These are phyloP conservation scores for Macropodus opercularis DNA, from an alignment of 2,797 vertebrate species.

Conservation along the genomic window DNA sequence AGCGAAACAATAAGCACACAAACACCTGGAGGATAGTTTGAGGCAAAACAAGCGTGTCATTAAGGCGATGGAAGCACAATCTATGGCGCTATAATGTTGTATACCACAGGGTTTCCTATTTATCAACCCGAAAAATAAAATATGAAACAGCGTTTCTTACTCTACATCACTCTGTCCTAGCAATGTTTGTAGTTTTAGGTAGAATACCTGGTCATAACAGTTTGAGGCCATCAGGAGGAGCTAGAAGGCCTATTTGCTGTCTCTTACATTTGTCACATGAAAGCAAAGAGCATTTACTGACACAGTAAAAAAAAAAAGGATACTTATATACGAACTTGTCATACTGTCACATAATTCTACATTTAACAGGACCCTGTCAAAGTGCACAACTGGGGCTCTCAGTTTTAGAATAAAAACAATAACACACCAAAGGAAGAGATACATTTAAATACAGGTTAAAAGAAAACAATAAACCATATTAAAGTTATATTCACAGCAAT, in stretches of 20 bases:
- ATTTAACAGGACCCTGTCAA: constrained; percentile 74
- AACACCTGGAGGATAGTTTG: constrained; percentile 11
- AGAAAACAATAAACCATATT: constrained; percentile 37
- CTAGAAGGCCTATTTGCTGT: constrained; percentile 28
- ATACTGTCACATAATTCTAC: constrained; percentile 54
- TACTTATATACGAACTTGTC: no score
- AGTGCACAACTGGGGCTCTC: constrained; percentile 81
- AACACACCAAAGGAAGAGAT: constrained; percentile 44
- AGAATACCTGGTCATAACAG: constrained; percentile 12
- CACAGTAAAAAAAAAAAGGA: constrained; percentile 67
- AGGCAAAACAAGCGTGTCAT: neutral
- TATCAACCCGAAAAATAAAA: neutral
- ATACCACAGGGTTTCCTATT: neutral
- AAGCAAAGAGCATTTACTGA: constrained; percentile 75
- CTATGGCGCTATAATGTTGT: neutral
- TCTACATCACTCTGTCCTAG: neutral
- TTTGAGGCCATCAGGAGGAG: constrained; percentile 54
- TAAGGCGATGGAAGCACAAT: constrained; percentile 4
- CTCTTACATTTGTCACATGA: constrained; percentile 53
- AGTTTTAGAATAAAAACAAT: constrained; percentile 55
- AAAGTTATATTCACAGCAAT: constrained; percentile 82
- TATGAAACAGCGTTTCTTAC: neutral
- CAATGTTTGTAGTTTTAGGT: constrained; percentile 23
- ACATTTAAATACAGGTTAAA: constrained; percentile 70
- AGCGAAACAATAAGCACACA: constrained; percentile 1